Conservation (phyloP, 2,113 vertebrate genomes). For the Dissostichus mawsoni region DNA sequence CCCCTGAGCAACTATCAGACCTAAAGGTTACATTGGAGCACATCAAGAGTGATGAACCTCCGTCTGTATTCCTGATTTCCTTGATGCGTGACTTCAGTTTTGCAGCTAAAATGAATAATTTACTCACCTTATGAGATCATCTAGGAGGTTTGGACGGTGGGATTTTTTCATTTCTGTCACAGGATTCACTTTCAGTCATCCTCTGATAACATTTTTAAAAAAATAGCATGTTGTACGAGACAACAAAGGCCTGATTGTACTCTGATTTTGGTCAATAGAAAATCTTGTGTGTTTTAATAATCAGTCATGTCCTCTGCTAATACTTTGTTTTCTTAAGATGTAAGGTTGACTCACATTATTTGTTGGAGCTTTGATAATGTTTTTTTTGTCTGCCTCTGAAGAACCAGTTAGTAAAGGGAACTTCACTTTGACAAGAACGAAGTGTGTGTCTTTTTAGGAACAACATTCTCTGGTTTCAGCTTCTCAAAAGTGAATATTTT, state of each 20-base stretch:
- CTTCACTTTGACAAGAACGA: background rate
- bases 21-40: background rate
- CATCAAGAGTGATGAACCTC: background rate
- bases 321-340: conserved; percentile 11
- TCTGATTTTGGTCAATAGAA: conserved; percentile 15
- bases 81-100: background rate
- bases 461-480: background rate
- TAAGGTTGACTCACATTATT: background rate
- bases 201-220: background rate
- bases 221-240: background rate
- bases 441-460: too few relatives aligned
- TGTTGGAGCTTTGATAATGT: background rate
- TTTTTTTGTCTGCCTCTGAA: background rate
- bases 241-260: background rate
- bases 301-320: conserved; percentile 24
- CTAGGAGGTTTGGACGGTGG: background rate
- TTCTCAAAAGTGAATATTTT: background rate
- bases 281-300: conserved; percentile 14
- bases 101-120: conserved; percentile 27
- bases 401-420: background rate
- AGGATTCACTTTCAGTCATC: background rate
- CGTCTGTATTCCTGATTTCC: conserved; percentile 3
- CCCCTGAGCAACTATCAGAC: background rate
- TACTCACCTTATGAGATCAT: background rate
- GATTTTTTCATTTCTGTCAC: background rate